Evolutionary conservation across 35 echinoderm and acorn worm genomes (phyloP), one percentile per base, ranked within the genome.

Genomic region (Eucidaris tribuloides): DNA sequence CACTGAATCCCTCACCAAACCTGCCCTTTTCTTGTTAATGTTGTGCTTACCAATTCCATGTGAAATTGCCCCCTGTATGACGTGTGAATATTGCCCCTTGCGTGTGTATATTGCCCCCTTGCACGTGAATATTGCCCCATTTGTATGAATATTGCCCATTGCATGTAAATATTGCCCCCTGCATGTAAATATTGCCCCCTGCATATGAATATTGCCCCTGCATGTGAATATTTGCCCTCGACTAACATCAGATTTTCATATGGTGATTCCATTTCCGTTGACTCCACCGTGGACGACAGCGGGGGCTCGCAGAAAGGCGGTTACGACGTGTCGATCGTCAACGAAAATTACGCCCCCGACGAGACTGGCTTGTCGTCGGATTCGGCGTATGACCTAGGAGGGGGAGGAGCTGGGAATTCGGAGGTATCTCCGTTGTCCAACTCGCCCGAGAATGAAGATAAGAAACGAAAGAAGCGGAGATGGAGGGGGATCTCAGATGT

Each of bases 291-390:
- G 72, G 92, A 89, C 55, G 87, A 89, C 39, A 94, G 92, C 55
- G 79, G 92, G 2, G 85, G 85, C 54, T 62, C 27, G 1, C 88
- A 94, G 80, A 84, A 89, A 28, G 92, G 86, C 5, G 89, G 74
- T 3, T 94, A 94, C 34, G 92, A 94, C n/a, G 84, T 94, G 0
- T 88, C 92, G 46, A 86, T 94, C 28, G 86, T 94, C 24, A 94
- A 94, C 77, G 76, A 89, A 50, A 94, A 81, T 50, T 94, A 78
- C 42, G 66, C 88, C 1, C 89, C 83, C 3, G 82, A 88, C 28
- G 92, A 94, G 25, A 94, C 92, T 0, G 50, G 82, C n/a, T 52
- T 89, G 81, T 94, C 92, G 14, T 90, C 87, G 15, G 92, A 89
- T 28, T 94, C 92, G 5, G 92, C 81, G 0, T 94, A 94, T 58